Conservation (phyloP, 1,140 invertebrate genomes). For the Conus ventricosus region DNA sequence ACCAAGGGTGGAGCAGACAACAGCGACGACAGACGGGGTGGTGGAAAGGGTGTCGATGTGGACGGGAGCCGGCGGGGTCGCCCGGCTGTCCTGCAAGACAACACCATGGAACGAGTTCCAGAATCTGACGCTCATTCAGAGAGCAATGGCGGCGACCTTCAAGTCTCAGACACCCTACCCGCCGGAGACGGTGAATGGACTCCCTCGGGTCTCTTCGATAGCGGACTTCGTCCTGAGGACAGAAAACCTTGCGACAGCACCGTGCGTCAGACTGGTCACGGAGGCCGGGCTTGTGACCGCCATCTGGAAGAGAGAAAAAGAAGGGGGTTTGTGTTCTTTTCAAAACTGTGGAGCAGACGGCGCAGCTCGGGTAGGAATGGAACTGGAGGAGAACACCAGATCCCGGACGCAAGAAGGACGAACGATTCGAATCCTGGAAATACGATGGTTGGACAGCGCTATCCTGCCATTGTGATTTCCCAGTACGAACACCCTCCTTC, state of each 20-base stretch:
- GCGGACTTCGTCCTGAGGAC: neutral
- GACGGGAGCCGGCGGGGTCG: neutral
- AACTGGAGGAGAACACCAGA: neutral
- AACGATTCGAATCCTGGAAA: neutral
- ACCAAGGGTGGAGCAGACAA: neutral
- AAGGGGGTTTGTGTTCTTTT: neutral
- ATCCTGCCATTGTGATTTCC: neutral
- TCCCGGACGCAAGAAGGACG: neutral
- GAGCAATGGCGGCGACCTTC: neutral
- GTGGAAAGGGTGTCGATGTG: neutral
- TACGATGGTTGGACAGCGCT: neutral
- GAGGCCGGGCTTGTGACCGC: neutral
- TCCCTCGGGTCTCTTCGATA: neutral
- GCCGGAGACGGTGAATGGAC: no score
- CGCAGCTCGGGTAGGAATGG: no score
- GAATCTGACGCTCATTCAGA: neutral
- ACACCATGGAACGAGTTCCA: neutral
- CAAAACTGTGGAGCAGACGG: neutral
- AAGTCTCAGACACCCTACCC: neutral
- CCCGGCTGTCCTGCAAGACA: neutral
- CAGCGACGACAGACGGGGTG: neutral
- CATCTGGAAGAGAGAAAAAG: neutral
- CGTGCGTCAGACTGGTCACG: neutral
- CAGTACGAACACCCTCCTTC: neutral
- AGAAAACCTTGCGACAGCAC: neutral